Conservation (phyloP, 2,888 invertebrate genomes). For the Polydrusus pterygomalis region DNA sequence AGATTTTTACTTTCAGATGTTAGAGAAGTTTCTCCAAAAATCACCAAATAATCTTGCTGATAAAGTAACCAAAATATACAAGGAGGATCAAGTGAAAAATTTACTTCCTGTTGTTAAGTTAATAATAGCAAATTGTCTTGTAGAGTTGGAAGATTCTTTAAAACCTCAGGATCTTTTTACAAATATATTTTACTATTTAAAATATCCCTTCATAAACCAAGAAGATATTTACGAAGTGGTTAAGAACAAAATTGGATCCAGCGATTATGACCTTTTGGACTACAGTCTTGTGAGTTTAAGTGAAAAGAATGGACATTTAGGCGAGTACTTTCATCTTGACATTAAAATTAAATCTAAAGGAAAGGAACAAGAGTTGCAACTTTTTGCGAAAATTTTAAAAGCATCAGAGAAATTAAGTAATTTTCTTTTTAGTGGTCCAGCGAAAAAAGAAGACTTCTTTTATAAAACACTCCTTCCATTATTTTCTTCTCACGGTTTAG, state of each 20-base stretch:
- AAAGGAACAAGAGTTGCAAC: not conserved
- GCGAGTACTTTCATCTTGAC: constrained; percentile 62
- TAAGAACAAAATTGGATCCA: constrained; percentile 57
- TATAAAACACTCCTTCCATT: constrained; percentile 69
- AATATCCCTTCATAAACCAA: constrained; percentile 52
- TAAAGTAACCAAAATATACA: not conserved
- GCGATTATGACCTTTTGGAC: constrained; percentile 56
- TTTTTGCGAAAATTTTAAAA: constrained; percentile 45
- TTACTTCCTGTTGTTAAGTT: constrained; percentile 44
- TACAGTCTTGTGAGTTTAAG: constrained; percentile 56
- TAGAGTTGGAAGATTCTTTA: not conserved
- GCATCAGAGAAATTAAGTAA: constrained; percentile 52
- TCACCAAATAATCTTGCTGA: not conserved
- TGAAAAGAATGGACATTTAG: constrained; percentile 62
- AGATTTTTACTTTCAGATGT: constrained; percentile 43
- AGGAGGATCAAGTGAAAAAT: constrained; percentile 25
- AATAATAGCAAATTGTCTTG: not conserved
- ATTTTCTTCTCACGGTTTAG: constrained; percentile 63
- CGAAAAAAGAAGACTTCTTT: constrained; percentile 65
- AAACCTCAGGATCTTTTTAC: constrained; percentile 22
- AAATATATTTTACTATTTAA: constrained; percentile 37
- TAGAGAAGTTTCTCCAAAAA: not conserved
- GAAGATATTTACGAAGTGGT: constrained; percentile 62
- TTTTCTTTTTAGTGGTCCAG: constrained; percentile 52
- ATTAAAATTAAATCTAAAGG: constrained; percentile 39